phyloP scores from a whole-genome alignment of 2,113 vertebrate species.

The Melanerpes formicivorus region DNA sequence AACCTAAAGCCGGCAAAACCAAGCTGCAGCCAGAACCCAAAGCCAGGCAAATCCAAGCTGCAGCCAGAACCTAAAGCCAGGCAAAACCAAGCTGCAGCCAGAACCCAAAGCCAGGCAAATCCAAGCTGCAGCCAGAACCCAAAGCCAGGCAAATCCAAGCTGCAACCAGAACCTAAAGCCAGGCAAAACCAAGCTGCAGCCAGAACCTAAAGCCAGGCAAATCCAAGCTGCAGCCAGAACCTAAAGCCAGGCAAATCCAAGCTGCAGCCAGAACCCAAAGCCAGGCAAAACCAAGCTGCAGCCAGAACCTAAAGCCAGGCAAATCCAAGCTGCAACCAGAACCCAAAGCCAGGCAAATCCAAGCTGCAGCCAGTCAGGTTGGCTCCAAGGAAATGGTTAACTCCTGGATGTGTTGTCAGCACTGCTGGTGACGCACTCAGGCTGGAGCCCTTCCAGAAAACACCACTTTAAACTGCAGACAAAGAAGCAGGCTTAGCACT shows the following conservation, averaged over 20 bases:
- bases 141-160: too few species aligned
- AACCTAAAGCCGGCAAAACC: neutral
- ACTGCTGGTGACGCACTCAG: neutral
- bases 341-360: neutral
- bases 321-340: neutral
- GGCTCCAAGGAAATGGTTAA: slow-evolving; percentile 35
- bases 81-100: neutral
- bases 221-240: too few species aligned
- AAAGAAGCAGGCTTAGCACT: slow-evolving; percentile 43
- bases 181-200: too few species aligned
- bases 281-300: too few species aligned
- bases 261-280: too few species aligned
- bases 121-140: neutral
- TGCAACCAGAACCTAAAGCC: too few species aligned
- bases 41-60: too few species aligned
- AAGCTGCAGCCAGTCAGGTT: neutral
- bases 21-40: neutral
- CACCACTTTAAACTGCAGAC: slow-evolving; percentile 36
- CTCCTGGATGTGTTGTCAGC: slow-evolving; percentile 39
- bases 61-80: too few species aligned
- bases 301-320: too few species aligned
- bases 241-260: too few species aligned
- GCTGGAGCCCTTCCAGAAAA: slow-evolving; percentile 63
- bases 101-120: neutral
- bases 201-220: too few species aligned